A percentile compares a stretch with the other conserved stretches of the same genome.
phyloP scores from a whole-genome alignment of 1,140 invertebrate species.

The Cyphomyrmex costatus region DNA sequence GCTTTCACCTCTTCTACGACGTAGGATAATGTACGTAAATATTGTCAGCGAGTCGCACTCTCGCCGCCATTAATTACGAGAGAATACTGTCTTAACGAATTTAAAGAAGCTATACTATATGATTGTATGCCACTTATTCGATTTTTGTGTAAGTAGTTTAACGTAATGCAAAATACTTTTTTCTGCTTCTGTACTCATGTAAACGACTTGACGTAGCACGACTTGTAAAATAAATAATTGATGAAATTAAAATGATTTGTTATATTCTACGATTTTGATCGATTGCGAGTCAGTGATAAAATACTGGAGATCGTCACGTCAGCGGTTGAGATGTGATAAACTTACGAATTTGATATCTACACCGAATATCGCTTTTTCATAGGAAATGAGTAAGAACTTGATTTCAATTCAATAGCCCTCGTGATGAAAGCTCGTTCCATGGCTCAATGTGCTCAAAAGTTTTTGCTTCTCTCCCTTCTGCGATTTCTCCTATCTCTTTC shows the following conservation, averaged over 20 bases:
- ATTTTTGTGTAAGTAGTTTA: neutral
- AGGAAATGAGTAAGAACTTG: conserved; percentile 67
- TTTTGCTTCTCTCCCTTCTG: neutral
- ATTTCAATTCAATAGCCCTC: conserved; percentile 67
- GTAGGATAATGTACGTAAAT: conserved; percentile 42
- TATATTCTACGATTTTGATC: conserved; percentile 43
- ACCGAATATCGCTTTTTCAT: conserved; percentile 1
- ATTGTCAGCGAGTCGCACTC: conserved; percentile 13
- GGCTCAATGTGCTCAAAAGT: conserved; percentile 39
- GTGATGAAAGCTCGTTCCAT: conserved; percentile 46
- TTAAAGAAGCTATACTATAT: neutral
- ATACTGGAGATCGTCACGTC: neutral
- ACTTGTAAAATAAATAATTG: neutral
- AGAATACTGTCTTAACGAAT: conserved; percentile 35
- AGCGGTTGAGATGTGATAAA: conserved; percentile 1
- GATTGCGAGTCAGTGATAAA: neutral
- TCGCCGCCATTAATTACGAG: conserved; percentile 21
- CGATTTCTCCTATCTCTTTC: conserved; percentile 24
- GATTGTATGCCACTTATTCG: neutral
- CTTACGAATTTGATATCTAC: neutral
- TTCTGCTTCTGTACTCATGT: neutral
- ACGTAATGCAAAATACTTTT: neutral
- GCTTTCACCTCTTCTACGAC: conserved; percentile 25
- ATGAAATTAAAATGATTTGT: conserved; percentile 45
- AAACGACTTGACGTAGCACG: neutral